Base-by-base conservation (phyloP, 2,797 vertebrate species). In the Urocyon cinereoargenteus region DNA sequence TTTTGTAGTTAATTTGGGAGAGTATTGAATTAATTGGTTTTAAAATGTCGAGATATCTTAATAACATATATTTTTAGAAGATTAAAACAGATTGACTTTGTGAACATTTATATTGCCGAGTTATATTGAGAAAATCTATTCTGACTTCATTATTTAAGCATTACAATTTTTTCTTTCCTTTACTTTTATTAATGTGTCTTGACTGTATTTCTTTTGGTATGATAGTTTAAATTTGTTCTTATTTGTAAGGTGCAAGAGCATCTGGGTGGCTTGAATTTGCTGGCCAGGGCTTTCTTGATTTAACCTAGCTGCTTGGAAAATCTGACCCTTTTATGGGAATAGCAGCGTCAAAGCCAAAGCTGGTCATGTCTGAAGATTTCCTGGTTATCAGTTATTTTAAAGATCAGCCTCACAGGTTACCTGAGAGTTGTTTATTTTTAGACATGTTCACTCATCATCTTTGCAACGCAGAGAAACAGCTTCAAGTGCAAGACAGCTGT, bases 361-460 rank as follows among this genome's bases (percentile, higher is more conserved):
- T 87, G 22, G 66, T 94, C 5, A 15, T 91, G 45, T 84, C 49
- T 73, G 87, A 94, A 70, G 90, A 93, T 95, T 77, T 90, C 26
- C 84, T 96, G 95, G 36, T 90, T 87, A 87, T 66, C 62, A 62
- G 53, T 61, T 90, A 28, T 85, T 84, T 91, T 79, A 88, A 95
- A 92, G 62, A 97, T 88, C 49, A 64, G 68, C 36, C 51, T 18
- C 3, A 78, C 83, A 96, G 93, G 81, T 96, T 53, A 95, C 93
- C 94, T 84, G 11, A 31, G 61, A 59, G 22, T 77, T 6, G 6
- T 92, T 66, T 97, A 85, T 98, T 98, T 98, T 98, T 98, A 97
- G 93, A 96, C 75, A 84, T 51, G 62, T 97, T 98, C 62, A 66
- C 87, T 96, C 95, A 86, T 96, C 57, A 31, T 98, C 90, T 89